These are phyloP conservation scores for Corythoichthys intestinalis DNA, from an alignment of 2,113 vertebrate genomes.

Conservation along the genomic window DNA sequence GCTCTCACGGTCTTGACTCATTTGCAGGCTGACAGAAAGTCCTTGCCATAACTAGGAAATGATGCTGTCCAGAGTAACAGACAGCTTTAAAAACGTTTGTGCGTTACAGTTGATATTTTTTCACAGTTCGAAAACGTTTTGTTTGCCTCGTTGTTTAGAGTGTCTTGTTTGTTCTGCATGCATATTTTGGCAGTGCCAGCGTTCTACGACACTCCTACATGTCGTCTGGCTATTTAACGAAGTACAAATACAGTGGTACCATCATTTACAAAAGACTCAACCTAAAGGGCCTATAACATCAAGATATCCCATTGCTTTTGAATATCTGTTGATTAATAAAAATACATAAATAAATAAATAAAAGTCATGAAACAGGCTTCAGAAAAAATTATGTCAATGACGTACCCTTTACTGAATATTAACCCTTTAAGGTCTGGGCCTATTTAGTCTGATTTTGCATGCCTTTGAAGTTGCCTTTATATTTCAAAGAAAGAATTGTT, in stretches of 20 bases:
- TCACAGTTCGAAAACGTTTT: constrained; percentile 16
- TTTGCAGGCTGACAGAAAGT: constrained; percentile 25
- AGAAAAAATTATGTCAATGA: no score
- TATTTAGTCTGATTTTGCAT: no score
- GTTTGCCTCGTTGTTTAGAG: constrained; percentile 12
- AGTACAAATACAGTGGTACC: not conserved
- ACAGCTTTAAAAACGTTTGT: constrained; percentile 25
- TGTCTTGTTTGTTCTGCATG: constrained; percentile 19
- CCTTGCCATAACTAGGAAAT: constrained; percentile 25
- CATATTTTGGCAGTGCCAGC: constrained; percentile 26
- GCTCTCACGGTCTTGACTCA: constrained; percentile 54
- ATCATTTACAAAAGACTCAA: not conserved
- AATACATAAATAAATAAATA: no score
- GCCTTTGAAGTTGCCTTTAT: no score
- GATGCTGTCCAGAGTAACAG: constrained; percentile 12
- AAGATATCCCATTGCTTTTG: no score
- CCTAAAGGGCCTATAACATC: not conserved
- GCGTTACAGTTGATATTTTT: constrained; percentile 6
- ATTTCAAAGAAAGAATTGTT: no score
- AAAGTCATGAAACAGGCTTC: no score
- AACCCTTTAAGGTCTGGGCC: no score
- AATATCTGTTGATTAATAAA: no score
- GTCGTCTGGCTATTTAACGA: not conserved
- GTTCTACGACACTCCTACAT: constrained; percentile 21
- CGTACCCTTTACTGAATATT: no score